Conservation (phyloP, 2,797 vertebrate species). For the Paedocypris micromegethes region DNA sequence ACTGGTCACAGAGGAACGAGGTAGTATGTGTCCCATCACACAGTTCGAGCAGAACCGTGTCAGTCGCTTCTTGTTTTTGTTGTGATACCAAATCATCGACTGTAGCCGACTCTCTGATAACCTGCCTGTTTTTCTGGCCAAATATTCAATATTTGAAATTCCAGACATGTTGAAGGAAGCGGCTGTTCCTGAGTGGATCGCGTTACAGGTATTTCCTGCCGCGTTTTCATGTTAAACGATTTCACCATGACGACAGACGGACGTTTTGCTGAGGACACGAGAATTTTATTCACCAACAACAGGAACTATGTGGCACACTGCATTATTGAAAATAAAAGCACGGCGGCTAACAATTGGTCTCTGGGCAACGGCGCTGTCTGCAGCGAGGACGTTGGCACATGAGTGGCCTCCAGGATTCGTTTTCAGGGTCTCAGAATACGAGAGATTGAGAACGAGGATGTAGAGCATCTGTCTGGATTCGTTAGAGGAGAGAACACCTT, state of each 20-base stretch:
- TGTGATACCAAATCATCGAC: constrained; percentile 25
- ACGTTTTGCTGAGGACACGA: not conserved
- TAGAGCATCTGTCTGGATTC: too few species aligned
- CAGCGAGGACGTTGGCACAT: too few species aligned
- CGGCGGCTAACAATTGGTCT: too few species aligned
- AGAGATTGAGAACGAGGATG: too few species aligned
- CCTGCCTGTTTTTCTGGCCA: constrained; percentile 32
- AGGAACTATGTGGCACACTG: constrained; percentile 16
- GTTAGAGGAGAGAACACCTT: too few species aligned
- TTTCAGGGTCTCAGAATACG: too few species aligned
- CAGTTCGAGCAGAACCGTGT: not conserved
- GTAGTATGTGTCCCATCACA: not conserved
- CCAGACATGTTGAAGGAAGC: constrained; percentile 3
- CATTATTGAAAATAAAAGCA: too few species aligned
- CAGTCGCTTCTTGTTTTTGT: constrained; percentile 22
- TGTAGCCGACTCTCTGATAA: constrained; percentile 18
- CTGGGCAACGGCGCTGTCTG: too few species aligned
- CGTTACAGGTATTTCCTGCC: constrained; percentile 22
- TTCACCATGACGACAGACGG: constrained; percentile 11
- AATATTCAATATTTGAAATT: constrained; percentile 16
- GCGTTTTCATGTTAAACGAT: constrained; percentile 38
- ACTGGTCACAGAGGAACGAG: not conserved
- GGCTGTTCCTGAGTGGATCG: constrained; percentile 17
- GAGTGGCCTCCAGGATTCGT: too few species aligned
- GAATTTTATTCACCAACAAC: constrained; percentile 5